phyloP scores from a whole-genome alignment of 2,888 invertebrate genomes.

The Apodemia duryi region DNA sequence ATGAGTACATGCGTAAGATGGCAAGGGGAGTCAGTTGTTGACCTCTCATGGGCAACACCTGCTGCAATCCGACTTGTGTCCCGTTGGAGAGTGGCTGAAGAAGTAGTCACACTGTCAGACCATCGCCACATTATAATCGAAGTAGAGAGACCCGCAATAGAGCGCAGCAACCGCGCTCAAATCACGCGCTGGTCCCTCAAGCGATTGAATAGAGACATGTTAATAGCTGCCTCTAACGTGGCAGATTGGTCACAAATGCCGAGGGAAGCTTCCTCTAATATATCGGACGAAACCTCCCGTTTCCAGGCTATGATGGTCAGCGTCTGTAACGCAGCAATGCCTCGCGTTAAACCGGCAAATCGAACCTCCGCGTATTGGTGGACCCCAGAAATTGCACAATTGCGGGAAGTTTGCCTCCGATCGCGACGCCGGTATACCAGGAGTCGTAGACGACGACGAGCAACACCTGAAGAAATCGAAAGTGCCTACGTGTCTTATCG shows the following conservation, averaged over 20 bases:
- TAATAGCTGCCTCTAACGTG: too few species aligned
- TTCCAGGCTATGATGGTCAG: conserved; percentile 18
- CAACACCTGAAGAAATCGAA: not conserved
- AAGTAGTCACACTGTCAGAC: not conserved
- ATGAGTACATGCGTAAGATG: not conserved
- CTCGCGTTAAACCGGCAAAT: conserved; percentile 3
- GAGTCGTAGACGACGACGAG: conserved; percentile 11
- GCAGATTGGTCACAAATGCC: not conserved
- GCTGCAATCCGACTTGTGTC: not conserved
- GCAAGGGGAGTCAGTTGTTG: not conserved
- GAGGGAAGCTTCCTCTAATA: not conserved
- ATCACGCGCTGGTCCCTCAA: too few species aligned
- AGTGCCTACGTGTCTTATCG: not conserved
- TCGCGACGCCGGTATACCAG: conserved; percentile 15
- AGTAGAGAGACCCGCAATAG: too few species aligned
- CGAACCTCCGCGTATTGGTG: conserved; percentile 25
- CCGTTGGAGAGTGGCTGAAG: not conserved
- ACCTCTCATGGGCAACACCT: not conserved
- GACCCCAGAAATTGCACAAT: conserved; percentile 20
- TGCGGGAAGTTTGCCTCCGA: conserved; percentile 17
- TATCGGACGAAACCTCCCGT: not conserved
- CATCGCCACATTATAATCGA: not conserved
- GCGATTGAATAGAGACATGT: too few species aligned
- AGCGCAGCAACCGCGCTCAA: too few species aligned
- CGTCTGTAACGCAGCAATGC: conserved; percentile 26